Conservation (phyloP, 2,113 vertebrate genomes). For the Gyps fulvus region DNA sequence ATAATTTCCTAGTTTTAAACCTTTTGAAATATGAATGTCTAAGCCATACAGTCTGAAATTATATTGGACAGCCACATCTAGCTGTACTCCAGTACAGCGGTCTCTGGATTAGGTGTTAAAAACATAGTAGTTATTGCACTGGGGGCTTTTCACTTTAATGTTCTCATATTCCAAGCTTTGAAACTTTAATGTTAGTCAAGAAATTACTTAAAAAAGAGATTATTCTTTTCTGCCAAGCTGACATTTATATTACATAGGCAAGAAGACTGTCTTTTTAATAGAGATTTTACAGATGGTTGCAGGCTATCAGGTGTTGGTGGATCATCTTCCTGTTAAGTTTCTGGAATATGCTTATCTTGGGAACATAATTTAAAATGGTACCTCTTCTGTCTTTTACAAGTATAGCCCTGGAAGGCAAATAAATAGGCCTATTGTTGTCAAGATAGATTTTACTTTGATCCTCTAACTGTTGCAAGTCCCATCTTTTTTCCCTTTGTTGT, state of each 20-base stretch:
- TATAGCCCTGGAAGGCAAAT: not conserved
- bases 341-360: not conserved
- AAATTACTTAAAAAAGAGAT: not conserved
- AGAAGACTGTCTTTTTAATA: not conserved
- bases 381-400: not conserved
- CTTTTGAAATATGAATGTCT: not conserved
- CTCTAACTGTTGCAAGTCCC: not conserved
- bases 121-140: not conserved
- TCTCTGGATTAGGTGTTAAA: not conserved
- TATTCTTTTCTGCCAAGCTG: not conserved
- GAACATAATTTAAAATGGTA: not conserved
- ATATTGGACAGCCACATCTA: not conserved
- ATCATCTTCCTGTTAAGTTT: not conserved
- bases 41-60: not conserved
- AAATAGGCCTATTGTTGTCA: not conserved
- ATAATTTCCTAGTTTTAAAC: not conserved
- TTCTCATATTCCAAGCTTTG: not conserved
- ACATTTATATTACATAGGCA: not conserved
- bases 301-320: not conserved
- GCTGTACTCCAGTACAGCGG: not conserved
- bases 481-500: not conserved
- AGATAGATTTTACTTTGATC: not conserved
- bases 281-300: not conserved
- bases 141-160: not conserved
- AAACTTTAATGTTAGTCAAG: not conserved